Evolutionary conservation across 2,113 vertebrate genomes (phyloP), one percentile per base, ranked within the genome.

Genomic region (Upupa epops): DNA sequence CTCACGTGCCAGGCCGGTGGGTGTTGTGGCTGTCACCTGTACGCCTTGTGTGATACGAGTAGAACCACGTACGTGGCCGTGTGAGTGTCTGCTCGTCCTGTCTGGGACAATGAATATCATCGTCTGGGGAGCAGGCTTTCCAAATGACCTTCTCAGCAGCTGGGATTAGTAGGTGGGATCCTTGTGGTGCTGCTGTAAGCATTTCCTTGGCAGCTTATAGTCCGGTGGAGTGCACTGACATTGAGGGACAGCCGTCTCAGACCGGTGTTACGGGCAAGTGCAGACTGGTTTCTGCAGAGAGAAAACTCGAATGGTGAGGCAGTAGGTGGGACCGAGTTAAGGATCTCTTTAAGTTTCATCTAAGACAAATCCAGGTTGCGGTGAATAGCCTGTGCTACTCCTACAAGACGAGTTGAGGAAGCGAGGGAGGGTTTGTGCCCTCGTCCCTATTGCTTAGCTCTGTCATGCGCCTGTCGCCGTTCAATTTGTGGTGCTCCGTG

Each of bases 401-500:
- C 79, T 60, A 6, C 17, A 60, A 20, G 87, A 59, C 40, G 29
- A 55, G 80, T 9, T 72, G 83, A 70, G 91, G 90, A 88, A 93
- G 87, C 88, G 11, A 58, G 36, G 69, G 76, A 75, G 86, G 60
- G 84, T 74, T 88, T 83, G 58, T 6, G 6, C 76, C 0, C 4
- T 77, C 71, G 28, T 28, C 28, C 7, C 86, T 56, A 61, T 65
- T 24, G 51, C 88, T 89, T 37, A 63, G 65, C 32, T 51, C 32
- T 75, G 82, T 60, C 83, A 13, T 68, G 93, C 59, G 45, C 70
- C 72, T 74, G 34, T 34, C 69, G 84, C 83, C 78, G 70, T 58
- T 91, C 92, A 81, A 93, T 94, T 96, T 80, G 86, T 36, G 65
- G 51, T 83, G 84, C 36, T 71, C 56, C 28, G 59, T 92, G 94